These are phyloP conservation scores for Psittacara wagleri DNA, from an alignment of 2,113 vertebrate genomes.

Conservation along the genomic window DNA sequence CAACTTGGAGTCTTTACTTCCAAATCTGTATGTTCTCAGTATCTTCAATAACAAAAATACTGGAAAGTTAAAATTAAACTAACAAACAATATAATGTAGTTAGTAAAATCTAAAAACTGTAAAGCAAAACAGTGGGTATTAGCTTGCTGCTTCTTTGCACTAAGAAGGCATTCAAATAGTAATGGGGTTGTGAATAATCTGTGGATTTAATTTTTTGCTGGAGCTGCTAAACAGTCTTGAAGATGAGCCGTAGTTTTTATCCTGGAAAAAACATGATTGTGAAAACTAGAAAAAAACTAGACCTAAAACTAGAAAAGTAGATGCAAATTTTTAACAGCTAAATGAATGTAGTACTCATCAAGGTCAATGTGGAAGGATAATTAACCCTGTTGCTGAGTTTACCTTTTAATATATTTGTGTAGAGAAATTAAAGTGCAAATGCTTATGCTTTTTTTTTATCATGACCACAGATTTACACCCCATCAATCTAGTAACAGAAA, in stretches of 20 bases:
- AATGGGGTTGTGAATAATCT: background rate
- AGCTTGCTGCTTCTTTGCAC: background rate
- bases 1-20: background rate
- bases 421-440: background rate
- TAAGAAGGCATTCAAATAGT: background rate
- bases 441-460: background rate
- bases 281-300: background rate
- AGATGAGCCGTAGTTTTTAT: background rate
- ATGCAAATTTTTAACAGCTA: background rate
- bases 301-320: background rate
- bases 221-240: background rate
- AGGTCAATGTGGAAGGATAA: background rate
- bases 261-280: background rate
- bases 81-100: background rate
- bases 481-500: background rate
- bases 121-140: background rate
- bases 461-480: background rate
- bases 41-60: background rate
- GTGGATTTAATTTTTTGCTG: background rate
- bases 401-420: background rate
- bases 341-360: background rate
- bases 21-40: background rate
- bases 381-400: background rate
- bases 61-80: background rate
- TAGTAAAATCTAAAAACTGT: background rate